Evolutionary conservation across 2,113 vertebrate genomes (phyloP).

Genomic region (Gobius niger): DNA sequence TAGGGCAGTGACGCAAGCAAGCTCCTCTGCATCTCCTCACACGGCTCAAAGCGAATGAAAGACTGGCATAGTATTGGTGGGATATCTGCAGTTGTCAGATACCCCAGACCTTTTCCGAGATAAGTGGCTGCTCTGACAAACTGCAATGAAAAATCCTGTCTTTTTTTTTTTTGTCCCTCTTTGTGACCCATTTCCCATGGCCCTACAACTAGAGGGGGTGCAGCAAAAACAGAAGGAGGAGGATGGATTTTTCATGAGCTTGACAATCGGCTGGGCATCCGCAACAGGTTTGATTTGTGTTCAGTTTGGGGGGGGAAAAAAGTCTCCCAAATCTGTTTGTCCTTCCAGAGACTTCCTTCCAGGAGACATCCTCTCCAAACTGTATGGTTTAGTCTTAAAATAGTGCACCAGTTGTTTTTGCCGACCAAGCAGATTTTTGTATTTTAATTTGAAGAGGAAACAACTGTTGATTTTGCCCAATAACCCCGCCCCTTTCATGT

Average conservation of each 20-base stretch:
- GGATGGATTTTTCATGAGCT: slow-evolving; percentile 59
- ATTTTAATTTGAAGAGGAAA: no score
- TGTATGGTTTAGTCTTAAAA: not conserved
- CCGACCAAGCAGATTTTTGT: not conserved
- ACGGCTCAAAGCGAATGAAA: not conserved
- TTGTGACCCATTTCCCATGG: slow-evolving; percentile 54
- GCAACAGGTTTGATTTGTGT: slow-evolving; percentile 15
- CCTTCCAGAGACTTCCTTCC: slow-evolving; percentile 17
- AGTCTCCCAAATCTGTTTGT: not conserved
- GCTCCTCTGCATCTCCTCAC: slow-evolving; percentile 17
- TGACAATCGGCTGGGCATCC: slow-evolving; percentile 1
- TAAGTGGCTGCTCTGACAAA: slow-evolving; percentile 16
- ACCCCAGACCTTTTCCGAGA: not conserved
- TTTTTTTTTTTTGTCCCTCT: slow-evolving; percentile 20
- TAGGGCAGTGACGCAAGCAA: slow-evolving; percentile 30
- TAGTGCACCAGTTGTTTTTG: not conserved
- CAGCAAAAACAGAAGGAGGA: slow-evolving; percentile 36
- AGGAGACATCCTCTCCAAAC: slow-evolving; percentile 9
- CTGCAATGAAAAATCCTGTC: slow-evolving; percentile 24
- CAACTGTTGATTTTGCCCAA: no score
- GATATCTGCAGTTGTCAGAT: not conserved
- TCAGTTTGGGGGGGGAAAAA: slow-evolving; percentile 3
- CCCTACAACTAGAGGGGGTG: not conserved
- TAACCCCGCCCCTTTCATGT: not conserved
- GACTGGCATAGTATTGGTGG: not conserved